Evolutionary conservation across 2,888 invertebrate species (phyloP).

Genomic region (Tridacna crocea): DNA sequence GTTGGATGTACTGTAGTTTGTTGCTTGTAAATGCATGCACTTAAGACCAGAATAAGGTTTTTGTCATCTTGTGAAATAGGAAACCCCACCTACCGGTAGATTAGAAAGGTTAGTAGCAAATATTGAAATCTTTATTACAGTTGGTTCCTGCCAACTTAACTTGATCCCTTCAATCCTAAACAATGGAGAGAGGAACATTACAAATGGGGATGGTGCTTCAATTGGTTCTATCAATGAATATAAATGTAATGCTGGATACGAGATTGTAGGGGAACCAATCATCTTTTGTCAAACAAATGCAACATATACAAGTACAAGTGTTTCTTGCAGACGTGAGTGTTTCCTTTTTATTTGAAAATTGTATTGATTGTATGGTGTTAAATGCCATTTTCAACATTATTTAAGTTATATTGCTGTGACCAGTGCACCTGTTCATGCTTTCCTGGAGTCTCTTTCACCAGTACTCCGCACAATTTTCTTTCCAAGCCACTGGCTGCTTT

Average conservation of each 20-base stretch:
- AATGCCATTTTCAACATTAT: too few relatives aligned
- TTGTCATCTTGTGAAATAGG: not conserved
- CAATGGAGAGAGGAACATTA: conserved; percentile 40
- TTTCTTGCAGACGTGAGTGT: conserved; percentile 61
- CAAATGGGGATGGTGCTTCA: conserved; percentile 41
- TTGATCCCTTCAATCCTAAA: not conserved
- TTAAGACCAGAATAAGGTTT: not conserved
- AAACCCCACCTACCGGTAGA: not conserved
- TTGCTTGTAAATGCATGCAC: not conserved
- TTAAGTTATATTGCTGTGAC: too few relatives aligned
- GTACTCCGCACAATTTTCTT: too few relatives aligned
- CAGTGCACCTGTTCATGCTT: too few relatives aligned
- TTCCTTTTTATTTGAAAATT: too few relatives aligned
- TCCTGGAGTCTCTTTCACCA: too few relatives aligned
- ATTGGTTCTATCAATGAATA: conserved; percentile 69
- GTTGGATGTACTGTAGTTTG: not conserved
- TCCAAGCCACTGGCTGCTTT: too few relatives aligned
- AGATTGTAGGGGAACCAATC: conserved; percentile 69
- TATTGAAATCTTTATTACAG: conserved; percentile 34
- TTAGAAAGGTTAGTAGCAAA: not conserved
- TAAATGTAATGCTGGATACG: conserved; percentile 71
- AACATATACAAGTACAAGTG: conserved; percentile 60
- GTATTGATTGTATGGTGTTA: too few relatives aligned
- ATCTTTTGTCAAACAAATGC: conserved; percentile 69
- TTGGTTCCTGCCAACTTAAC: conserved; percentile 42